Evolutionary conservation across 2,888 invertebrate genomes (phyloP).

Genomic region (Cephonodes hylas): DNA sequence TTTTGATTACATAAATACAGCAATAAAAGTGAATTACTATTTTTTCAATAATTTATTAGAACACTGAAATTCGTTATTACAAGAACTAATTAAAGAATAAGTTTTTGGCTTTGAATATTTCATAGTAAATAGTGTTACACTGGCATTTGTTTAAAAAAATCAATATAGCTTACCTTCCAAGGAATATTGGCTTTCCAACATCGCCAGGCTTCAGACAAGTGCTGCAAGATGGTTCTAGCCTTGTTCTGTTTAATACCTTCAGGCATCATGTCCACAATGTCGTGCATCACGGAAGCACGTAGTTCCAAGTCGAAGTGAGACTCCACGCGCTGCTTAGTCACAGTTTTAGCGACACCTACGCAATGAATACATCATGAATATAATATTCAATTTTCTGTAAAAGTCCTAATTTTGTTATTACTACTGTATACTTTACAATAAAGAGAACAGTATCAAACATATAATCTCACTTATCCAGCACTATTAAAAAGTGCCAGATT

Average conservation of each 20-base stretch:
- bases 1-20: too few relatives aligned
- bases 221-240: slow-evolving; percentile 98
- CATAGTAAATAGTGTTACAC: neutral
- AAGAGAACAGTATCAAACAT: too few relatives aligned
- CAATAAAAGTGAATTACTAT: too few relatives aligned
- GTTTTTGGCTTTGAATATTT: too few relatives aligned
- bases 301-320: slow-evolving; percentile 99
- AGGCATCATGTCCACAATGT: slow-evolving; percentile 99
- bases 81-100: too few relatives aligned
- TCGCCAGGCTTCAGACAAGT: slow-evolving; percentile 99
- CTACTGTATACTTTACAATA: too few relatives aligned
- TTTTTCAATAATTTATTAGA: too few relatives aligned
- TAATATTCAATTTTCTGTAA: neutral
- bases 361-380: neutral
- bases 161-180: slow-evolving; percentile 92
- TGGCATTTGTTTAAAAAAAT: too few relatives aligned
- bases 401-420: too few relatives aligned
- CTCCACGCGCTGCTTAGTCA: slow-evolving; percentile 99
- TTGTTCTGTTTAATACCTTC: slow-evolving; percentile 99
- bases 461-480: too few relatives aligned
- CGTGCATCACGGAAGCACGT: slow-evolving; percentile 97
- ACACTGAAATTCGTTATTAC: too few relatives aligned
- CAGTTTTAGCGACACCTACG: slow-evolving; percentile 97
- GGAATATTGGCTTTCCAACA: slow-evolving; percentile 99
- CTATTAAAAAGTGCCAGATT: too few relatives aligned